phyloP scores from a whole-genome alignment of 2,888 invertebrate genomes.

The Cryptus viduatorius region DNA sequence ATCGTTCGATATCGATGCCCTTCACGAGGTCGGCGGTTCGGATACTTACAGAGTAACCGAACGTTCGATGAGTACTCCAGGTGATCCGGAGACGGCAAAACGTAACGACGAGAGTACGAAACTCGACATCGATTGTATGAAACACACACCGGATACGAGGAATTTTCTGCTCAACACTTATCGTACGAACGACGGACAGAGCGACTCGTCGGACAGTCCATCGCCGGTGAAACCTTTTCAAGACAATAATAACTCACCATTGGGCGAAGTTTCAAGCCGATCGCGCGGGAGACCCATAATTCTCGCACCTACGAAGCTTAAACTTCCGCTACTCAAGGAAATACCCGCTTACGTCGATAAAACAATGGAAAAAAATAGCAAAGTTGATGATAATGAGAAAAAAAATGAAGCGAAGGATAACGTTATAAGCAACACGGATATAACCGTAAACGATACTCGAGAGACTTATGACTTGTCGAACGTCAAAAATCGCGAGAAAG shows the following conservation, averaged over 20 bases:
- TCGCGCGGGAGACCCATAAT: slow-evolving; percentile 45
- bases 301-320: slow-evolving; percentile 69
- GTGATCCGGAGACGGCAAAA: slow-evolving; percentile 17
- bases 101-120: slow-evolving; percentile 33
- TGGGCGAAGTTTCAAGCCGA: neutral
- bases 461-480: slow-evolving; percentile 13
- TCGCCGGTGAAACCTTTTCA: slow-evolving; percentile 56
- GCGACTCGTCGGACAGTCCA: slow-evolving; percentile 64
- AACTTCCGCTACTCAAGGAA: slow-evolving; percentile 58
- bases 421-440: slow-evolving; percentile 9
- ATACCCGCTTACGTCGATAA: slow-evolving; percentile 18
- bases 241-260: neutral
- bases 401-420: neutral
- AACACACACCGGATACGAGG: slow-evolving; percentile 21
- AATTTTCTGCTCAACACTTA: slow-evolving; percentile 64
- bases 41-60: slow-evolving; percentile 64
- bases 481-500: neutral
- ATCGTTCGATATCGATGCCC: slow-evolving; percentile 76
- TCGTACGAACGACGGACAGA: slow-evolving; percentile 64
- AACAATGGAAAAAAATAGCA: neutral
- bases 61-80: slow-evolving; percentile 68
- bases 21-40: slow-evolving; percentile 37
- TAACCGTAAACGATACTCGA: neutral
- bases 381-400: neutral
- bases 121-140: slow-evolving; percentile 45